These are phyloP conservation scores for Dendroctonus valens DNA, from an alignment of 1,140 invertebrate genomes.

Conservation along the genomic window DNA sequence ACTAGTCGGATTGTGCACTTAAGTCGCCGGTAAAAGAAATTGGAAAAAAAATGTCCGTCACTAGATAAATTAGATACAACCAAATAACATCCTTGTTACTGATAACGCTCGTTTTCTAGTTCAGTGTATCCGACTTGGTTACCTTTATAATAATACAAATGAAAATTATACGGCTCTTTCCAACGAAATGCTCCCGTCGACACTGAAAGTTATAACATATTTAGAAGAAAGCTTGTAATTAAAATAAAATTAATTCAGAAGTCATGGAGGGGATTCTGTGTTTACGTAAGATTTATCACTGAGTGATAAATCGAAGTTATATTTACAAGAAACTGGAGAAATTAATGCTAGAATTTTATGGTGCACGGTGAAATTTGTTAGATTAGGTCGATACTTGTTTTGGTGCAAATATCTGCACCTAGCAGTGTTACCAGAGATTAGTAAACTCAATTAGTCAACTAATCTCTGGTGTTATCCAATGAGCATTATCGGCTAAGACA, in stretches of 20 bases:
- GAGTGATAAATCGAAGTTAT: constrained; percentile 10
- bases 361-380: constrained; percentile 13
- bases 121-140: background rate
- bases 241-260: constrained; percentile 16
- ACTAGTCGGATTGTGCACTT: background rate
- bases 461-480: no score
- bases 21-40: background rate
- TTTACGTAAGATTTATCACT: constrained; percentile 28
- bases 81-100: constrained; percentile 4
- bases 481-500: no score
- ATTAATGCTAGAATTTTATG: constrained; percentile 7
- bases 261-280: constrained; percentile 21
- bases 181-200: constrained; percentile 14
- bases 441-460: no score
- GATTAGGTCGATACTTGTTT: constrained; percentile 11
- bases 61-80: constrained; percentile 8
- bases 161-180: constrained; percentile 4
- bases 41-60: background rate
- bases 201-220: constrained; percentile 21
- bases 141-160: background rate
- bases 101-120: background rate
- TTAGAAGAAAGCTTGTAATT: constrained; percentile 28
- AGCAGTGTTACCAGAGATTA: no score
- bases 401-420: no score
- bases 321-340: constrained; percentile 16